phyloP scores from a whole-genome alignment of 2,888 invertebrate genomes.

The Deilephila porcellus region DNA sequence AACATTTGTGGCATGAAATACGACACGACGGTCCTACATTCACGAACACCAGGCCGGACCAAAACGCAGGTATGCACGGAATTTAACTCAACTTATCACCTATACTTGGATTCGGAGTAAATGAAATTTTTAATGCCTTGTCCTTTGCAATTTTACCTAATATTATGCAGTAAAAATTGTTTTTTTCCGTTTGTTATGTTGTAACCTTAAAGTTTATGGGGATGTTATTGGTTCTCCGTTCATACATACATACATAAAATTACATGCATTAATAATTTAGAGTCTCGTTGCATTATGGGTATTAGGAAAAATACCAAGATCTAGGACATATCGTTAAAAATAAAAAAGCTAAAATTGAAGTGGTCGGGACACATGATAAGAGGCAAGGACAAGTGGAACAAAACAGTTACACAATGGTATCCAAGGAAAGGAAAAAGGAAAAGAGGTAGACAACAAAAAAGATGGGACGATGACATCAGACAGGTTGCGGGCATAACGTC shows the following conservation, averaged over 20 bases:
- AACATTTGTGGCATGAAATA: constrained; percentile 63
- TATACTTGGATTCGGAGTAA: not conserved
- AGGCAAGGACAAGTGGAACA: not conserved
- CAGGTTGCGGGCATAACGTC: no score
- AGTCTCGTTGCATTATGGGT: no score
- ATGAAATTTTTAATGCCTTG: not conserved
- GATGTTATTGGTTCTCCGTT: no score
- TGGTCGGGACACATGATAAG: not conserved
- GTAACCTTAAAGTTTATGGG: no score
- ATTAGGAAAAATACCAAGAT: not conserved
- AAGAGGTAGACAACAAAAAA: no score
- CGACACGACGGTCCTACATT: constrained; percentile 68
- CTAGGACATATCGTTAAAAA: not conserved
- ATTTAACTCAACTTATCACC: not conserved
- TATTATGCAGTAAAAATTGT: not conserved
- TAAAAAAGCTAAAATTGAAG: not conserved
- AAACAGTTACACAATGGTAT: constrained; percentile 16
- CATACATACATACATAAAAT: no score
- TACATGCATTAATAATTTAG: no score
- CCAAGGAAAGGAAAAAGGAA: constrained; percentile 34
- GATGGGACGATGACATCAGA: no score
- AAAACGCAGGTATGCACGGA: constrained; percentile 34
- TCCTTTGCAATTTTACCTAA: no score
- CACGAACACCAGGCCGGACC: constrained; percentile 36
- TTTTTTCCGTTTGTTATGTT: not conserved